phyloP scores from a whole-genome alignment of 2,797 vertebrate genomes.

The Argentina silus region DNA sequence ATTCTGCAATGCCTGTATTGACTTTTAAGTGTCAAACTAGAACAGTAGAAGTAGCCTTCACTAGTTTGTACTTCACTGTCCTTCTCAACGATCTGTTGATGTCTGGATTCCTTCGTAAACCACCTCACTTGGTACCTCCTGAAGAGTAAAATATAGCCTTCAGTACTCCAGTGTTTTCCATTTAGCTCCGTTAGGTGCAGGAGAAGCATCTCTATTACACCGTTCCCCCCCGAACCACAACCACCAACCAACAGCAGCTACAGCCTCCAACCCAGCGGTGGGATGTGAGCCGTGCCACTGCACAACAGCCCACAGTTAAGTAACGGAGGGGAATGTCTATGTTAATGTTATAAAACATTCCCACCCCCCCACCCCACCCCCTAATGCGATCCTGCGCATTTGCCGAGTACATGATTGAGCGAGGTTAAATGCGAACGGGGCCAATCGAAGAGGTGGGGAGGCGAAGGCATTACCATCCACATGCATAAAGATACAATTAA shows the following conservation, averaged over 20 bases:
- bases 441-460: slow-evolving; percentile 25
- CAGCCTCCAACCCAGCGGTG: neutral
- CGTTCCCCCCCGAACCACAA: too few species aligned
- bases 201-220: neutral
- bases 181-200: neutral
- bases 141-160: neutral
- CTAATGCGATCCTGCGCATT: neutral
- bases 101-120: neutral
- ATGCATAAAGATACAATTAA: slow-evolving; percentile 31
- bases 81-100: neutral
- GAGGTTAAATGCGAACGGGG: slow-evolving; percentile 28
- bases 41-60: neutral
- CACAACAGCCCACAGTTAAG: neutral
- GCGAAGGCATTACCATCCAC: slow-evolving; percentile 21
- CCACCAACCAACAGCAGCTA: neutral
- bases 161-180: neutral
- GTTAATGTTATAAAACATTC: neutral
- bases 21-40: too few species aligned
- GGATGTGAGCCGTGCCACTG: neutral
- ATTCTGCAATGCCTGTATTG: too few species aligned
- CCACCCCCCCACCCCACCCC: neutral
- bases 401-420: slow-evolving; percentile 11
- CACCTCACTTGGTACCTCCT: neutral
- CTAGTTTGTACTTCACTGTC: neutral
- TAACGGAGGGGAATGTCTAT: neutral